phyloP scores from a whole-genome alignment of 2,888 invertebrate species.

The Halictus quadricinctus region DNA sequence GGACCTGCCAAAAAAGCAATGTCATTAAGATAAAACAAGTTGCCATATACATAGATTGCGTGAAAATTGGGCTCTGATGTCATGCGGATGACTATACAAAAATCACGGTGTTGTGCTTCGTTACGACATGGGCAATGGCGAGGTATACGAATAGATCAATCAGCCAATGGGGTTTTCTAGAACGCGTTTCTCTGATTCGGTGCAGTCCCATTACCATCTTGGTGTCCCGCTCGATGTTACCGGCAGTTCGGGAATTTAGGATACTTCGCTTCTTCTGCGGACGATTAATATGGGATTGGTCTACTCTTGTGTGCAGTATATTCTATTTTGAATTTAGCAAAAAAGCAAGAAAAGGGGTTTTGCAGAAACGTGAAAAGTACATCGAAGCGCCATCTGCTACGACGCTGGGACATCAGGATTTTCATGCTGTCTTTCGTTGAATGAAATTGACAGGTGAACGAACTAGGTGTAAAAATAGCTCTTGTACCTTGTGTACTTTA shows the following conservation, averaged over 20 bases:
- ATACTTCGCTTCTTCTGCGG: background rate
- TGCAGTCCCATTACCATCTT: background rate
- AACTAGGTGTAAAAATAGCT: background rate
- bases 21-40: background rate
- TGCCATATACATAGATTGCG: background rate
- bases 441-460: background rate
- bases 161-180: background rate
- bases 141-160: background rate
- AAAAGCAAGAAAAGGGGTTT: fast-evolving
- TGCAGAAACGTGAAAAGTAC: background rate
- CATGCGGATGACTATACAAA: background rate
- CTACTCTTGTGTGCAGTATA: background rate
- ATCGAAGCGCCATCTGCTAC: background rate
- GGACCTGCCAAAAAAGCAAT: background rate
- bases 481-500: no score
- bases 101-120: background rate
- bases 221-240: background rate
- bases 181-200: no score
- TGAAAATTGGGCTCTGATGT: background rate
- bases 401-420: background rate
- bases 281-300: no score
- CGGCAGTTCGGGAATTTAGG: background rate
- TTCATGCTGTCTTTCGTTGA: background rate
- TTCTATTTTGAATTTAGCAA: background rate
- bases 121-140: background rate